Conservation (phyloP, 2,113 vertebrate genomes). For the Cryptotis parvus region DNA sequence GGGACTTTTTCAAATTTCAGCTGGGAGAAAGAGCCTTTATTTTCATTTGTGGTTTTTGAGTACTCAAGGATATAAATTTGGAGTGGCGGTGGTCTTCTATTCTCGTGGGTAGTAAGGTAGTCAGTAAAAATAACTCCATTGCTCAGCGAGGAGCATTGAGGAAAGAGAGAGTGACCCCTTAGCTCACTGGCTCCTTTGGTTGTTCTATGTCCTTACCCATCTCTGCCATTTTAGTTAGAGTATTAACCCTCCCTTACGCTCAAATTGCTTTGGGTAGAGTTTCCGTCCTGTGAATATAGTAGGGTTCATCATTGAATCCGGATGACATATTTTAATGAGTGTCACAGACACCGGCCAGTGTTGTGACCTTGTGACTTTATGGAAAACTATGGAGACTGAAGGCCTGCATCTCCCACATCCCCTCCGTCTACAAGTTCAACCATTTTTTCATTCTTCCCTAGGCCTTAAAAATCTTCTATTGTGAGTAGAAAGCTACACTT, state of each 20-base stretch:
- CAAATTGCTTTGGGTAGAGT: background rate
- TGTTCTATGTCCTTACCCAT: background rate
- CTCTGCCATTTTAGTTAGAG: background rate
- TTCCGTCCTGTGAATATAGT: background rate
- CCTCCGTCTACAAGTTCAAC: background rate
- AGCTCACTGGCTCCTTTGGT: background rate
- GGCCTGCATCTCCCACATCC: background rate
- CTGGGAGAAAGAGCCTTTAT: background rate
- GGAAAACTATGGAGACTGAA: background rate
- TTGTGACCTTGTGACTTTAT: background rate
- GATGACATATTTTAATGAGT: background rate
- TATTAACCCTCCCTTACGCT: background rate
- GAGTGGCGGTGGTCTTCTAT: background rate
- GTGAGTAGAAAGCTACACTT: background rate
- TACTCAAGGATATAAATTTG: background rate
- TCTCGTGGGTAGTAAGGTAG: background rate
- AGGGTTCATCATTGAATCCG: background rate
- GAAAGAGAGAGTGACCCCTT: background rate
- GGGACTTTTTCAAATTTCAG: background rate
- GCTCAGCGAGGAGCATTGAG: background rate
- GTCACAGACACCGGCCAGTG: background rate
- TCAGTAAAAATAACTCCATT: slow-evolving; percentile 1
- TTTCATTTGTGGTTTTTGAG: slow-evolving; percentile 14
- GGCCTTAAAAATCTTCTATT: background rate
- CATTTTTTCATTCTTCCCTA: background rate